Base-by-base conservation (phyloP, 2,797 vertebrate genomes). In the Sebastes taczanowskii region DNA sequence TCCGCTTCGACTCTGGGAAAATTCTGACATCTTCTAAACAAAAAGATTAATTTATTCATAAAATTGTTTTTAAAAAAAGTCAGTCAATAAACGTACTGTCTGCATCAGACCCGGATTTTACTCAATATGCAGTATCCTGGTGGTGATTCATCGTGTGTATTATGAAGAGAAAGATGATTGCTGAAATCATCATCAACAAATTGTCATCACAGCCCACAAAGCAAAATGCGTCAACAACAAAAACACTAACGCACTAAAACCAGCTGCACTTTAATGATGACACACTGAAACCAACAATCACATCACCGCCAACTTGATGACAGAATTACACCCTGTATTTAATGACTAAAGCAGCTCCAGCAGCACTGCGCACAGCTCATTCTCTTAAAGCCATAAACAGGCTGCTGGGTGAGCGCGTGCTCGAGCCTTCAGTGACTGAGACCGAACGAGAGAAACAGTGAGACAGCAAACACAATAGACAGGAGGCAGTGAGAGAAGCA, bases 291-390 rank as follows among this genome's bases (percentile, higher is more conserved):
- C 70, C 80, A 84, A 78, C 80, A 75, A 80, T 79, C 82, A 78
- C 74, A 87, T 76, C 72, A 52, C 13, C 4, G 3, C 67, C 63
- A 77, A 60, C 66, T 52, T 60, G 2, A 78, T 71, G 80, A 70
- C 77, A 78, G 82, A 82, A 83, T 72, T 59, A 78, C 77, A 88
- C 74, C 85, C 78, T 72, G 80, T 73, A 32, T 78, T 92, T 84
- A 84, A 85, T 73, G 84, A 86, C 18, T 35, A 64, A 46, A 79
- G 79, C 82, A 61, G 61, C 74, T 46, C 66, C 59, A 56, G 61
- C 53, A 55, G 70, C 70, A 29, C 38, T 8, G 38, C 38, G n/a
- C 67, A 73, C 18, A 75, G 46, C 30, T 25, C 32, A 6, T 64
- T 82, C 52, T 82, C 63, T 64, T 68, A 38, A 61, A 66, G 83